Conservation (phyloP, 2,113 vertebrate genomes). For the Fukomys damarensis region DNA sequence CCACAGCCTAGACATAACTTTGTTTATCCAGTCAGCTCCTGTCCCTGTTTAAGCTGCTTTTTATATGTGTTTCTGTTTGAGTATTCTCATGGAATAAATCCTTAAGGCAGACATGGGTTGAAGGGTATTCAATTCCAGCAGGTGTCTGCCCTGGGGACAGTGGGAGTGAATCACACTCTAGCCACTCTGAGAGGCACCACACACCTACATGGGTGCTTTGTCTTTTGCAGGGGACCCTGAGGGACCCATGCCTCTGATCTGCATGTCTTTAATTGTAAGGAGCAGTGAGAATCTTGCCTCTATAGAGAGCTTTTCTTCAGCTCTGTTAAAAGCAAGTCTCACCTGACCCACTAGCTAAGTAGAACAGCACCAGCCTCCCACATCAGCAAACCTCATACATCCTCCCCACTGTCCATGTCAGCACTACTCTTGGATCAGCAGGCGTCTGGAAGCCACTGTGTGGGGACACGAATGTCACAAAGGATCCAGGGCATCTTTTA, state of each 20-base stretch:
- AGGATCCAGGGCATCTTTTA: slow-evolving; percentile 65
- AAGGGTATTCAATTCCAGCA: rapidly evolving
- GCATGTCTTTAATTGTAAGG: not conserved
- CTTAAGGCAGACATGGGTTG: rapidly evolving
- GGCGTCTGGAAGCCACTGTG: not conserved
- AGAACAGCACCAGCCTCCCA: not conserved
- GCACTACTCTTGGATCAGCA: rapidly evolving
- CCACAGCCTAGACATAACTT: rapidly evolving
- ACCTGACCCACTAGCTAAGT: not conserved
- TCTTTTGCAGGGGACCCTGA: rapidly evolving
- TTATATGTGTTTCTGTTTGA: not conserved
- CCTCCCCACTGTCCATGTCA: not conserved
- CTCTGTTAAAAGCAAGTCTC: not conserved
- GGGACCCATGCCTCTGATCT: too few species aligned
- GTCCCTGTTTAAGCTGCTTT: not conserved
- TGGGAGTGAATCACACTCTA: not conserved
- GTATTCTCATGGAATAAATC: not conserved
- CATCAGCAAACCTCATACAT: not conserved
- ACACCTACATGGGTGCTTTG: rapidly evolving
- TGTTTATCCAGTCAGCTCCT: rapidly evolving
- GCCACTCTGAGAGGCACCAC: not conserved
- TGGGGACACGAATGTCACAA: not conserved
- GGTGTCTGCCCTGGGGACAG: rapidly evolving
- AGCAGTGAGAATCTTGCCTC: rapidly evolving
- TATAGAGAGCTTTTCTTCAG: not conserved